These are phyloP conservation scores for Hydroisotoma schaefferi DNA, from an alignment of 2,888 invertebrate species.

Conservation along the genomic window DNA sequence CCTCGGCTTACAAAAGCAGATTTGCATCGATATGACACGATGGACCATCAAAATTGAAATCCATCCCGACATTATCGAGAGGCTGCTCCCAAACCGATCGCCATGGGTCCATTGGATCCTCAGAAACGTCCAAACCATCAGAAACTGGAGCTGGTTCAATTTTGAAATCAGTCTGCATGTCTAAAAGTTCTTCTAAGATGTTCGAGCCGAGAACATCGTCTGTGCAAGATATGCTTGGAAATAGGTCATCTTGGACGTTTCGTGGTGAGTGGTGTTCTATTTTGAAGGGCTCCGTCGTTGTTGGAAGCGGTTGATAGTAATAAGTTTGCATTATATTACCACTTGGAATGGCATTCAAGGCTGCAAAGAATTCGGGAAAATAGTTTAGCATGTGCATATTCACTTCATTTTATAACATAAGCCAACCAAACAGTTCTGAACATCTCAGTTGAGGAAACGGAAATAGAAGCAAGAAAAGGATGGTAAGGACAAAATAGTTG, in stretches of 20 bases:
- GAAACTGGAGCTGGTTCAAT: conserved; percentile 24
- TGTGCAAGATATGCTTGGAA: conserved; percentile 14
- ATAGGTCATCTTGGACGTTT: conserved; percentile 15
- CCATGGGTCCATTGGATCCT: conserved; percentile 47
- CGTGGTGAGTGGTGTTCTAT: conserved; percentile 20
- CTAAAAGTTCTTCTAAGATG: conserved; percentile 22
- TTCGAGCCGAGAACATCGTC: conserved; percentile 15
- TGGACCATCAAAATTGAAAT: conserved; percentile 42
- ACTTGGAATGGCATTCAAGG: conserved; percentile 40
- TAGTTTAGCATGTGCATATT: no score
- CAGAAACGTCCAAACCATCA: conserved; percentile 27
- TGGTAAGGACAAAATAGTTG: background rate
- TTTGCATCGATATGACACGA: background rate
- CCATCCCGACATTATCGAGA: conserved; percentile 40
- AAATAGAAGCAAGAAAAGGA: background rate
- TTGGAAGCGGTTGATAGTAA: background rate
- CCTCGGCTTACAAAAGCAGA: background rate
- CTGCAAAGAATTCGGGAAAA: conserved; percentile 21
- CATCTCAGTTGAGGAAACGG: background rate
- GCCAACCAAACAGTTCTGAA: background rate
- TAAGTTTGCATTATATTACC: conserved; percentile 5
- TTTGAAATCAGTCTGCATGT: conserved; percentile 40
- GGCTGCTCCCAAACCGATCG: conserved; percentile 44
- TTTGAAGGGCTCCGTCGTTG: conserved; percentile 11
- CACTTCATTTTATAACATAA: background rate